These are phyloP conservation scores for Halesus radiatus DNA, from an alignment of 1,140 invertebrate genomes.

Conservation along the genomic window DNA sequence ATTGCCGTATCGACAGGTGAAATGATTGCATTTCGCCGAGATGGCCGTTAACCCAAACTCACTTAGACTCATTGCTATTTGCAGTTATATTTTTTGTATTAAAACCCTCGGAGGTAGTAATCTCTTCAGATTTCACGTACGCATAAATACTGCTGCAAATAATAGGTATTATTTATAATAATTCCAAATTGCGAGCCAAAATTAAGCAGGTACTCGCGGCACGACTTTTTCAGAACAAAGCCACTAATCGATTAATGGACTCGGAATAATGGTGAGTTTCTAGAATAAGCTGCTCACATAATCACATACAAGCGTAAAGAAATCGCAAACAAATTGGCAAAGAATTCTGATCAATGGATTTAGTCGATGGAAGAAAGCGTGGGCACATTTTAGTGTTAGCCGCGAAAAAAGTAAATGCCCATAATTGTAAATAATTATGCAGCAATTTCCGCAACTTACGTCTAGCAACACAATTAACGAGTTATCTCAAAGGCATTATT, in stretches of 20 bases:
- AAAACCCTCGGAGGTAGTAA: slow-evolving; percentile 27
- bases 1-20: slow-evolving; percentile 10
- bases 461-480: no score
- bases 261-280: neutral
- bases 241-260: slow-evolving; percentile 8
- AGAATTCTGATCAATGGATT: no score
- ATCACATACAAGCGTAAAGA: neutral
- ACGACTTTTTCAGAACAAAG: slow-evolving; percentile 21
- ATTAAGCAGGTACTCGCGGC: neutral
- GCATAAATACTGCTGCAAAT: slow-evolving; percentile 18
- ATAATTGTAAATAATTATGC: no score
- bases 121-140: slow-evolving; percentile 24
- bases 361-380: no score
- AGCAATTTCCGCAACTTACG: no score
- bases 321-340: neutral
- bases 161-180: slow-evolving; percentile 23
- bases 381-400: no score
- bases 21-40: neutral
- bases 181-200: slow-evolving; percentile 24
- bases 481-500: no score
- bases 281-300: neutral
- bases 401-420: no score
- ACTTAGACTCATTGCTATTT: slow-evolving; percentile 1
- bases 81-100: neutral
- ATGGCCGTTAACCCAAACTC: neutral